phyloP scores from a whole-genome alignment of 2,888 invertebrate species.

The Acanthosoma haemorrhoidale region DNA sequence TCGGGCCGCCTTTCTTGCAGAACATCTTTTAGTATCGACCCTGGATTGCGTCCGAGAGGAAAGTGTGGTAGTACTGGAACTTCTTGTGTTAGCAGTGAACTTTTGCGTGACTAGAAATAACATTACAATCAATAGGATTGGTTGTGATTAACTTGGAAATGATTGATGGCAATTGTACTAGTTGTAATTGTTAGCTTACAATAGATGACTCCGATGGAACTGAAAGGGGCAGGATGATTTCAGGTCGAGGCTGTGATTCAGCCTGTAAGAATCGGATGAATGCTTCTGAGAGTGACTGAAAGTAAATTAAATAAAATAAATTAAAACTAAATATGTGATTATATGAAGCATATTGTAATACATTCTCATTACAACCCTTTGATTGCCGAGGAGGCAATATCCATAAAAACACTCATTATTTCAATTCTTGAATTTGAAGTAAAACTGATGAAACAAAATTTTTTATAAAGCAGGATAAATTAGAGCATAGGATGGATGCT shows the following conservation, averaged over 20 bases:
- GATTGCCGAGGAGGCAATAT: too few relatives aligned
- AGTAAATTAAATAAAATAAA: too few relatives aligned
- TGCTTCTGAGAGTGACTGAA: conserved; percentile 61
- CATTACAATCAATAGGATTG: not conserved
- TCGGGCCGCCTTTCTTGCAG: conserved; percentile 49
- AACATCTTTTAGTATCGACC: conserved; percentile 59
- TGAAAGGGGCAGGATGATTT: conserved; percentile 35
- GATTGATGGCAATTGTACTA: not conserved
- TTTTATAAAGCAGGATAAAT: too few relatives aligned
- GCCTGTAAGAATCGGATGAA: conserved; percentile 76
- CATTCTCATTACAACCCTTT: too few relatives aligned
- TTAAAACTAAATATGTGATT: too few relatives aligned
- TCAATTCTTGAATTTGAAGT: too few relatives aligned
- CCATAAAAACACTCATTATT: too few relatives aligned
- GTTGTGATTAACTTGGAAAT: not conserved
- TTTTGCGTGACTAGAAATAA: conserved; percentile 8
- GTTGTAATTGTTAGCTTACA: not conserved
- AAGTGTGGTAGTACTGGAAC: conserved; percentile 32
- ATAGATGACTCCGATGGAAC: not conserved
- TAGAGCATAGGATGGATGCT: too few relatives aligned
- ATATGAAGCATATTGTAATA: too few relatives aligned
- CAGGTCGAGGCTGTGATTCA: conserved; percentile 63
- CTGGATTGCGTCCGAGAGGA: conserved; percentile 54
- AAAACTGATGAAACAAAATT: too few relatives aligned
- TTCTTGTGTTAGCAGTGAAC: conserved; percentile 24